Evolutionary conservation across 2,888 invertebrate genomes (phyloP), one percentile per base, ranked within the genome.

Genomic region (Pyrrhia umbra): DNA sequence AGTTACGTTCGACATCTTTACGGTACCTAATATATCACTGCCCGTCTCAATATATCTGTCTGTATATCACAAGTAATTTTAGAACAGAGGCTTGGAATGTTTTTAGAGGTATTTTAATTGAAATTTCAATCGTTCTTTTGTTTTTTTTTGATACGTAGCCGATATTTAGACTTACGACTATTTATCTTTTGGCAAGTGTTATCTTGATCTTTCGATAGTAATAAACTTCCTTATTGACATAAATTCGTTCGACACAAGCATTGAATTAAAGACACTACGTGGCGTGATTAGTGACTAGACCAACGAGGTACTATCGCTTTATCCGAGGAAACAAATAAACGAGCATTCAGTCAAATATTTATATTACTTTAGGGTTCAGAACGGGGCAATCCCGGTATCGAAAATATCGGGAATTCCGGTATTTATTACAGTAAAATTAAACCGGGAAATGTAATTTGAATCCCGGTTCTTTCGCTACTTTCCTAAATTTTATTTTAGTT

Each of bases 21-120:
- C 27, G 6, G 34, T n/a, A n/a, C 34, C 3, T 56, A 23, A 40
- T 69, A 45, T 45, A 74, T 69, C 43, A 64, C 51, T 52, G 49
- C 43, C 43, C n/a, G 47, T 40, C 27, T 27, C 27, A n/a, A 23
- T 39, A 18, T 21, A 51, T 54, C 52, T 18, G 40, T 51, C 56
- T 37, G 18, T 66, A 47, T 67, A 74, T 54, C 68, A 69, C 68
- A 43, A 10, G 47, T 59, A 52, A 59, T 59, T 73, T 67, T 69
- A 69, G 68, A 73, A 73, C 30, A 39, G 34, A 18, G 6, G 37
- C 67, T 47, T 39, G 5, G 42, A 23, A 37, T 51, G 46, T 46
- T 45, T 55, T 55, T 18, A 23, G 6, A 23, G 5, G 25, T 21
- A 65, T 56, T 72, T 72, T 6, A 46, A 72, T 65, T 72, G 66